Base-by-base conservation (phyloP, 1,140 invertebrate species). In the Bombus fervidus region DNA sequence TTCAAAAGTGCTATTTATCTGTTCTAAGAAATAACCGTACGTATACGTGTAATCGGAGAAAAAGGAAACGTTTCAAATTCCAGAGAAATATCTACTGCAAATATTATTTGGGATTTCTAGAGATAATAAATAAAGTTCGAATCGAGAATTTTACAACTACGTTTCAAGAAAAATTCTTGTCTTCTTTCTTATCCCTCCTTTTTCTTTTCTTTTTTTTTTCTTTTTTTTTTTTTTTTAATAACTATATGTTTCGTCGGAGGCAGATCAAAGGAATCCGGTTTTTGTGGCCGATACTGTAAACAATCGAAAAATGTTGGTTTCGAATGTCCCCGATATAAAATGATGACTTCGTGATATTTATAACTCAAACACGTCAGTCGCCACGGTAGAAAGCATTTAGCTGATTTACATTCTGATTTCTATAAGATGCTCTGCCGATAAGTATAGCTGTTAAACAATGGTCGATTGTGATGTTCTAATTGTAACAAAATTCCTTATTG, bases 291-390 rank as follows among this genome's bases (percentile, higher is more conserved):
- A 8, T 59, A 68, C 72, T 37, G 66, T 25, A 68, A 76, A 83
- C 81, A 83, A 83, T 83, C 41, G 81, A 72, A 39, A 66, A 66
- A 76, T 68, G n/a, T 37, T 75, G 28, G 28, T 43, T 25, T 25
- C 1, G 57, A n/a, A 66, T 59, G 72, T 81, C 72, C 47, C 41
- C 47, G 79, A 81, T 86, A 82, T 59, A 68, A 81, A 86, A 86
- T 69, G 71, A 81, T 69, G 84, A 86, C 79, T 66, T 34, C n/a
- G n/a, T 41, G 79, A 81, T 86, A 86, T 86, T 86, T 82, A 82
- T 75, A 76, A 66, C 84, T 57, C 34, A 15, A 57, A 69, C 62
- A 75, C 78, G 79, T 76, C 79, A 86, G 69, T 34, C 59, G 31
- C 9, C 28, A 18, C 28, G 43, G 79, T 59, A 59, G 72, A 81